These are phyloP conservation scores for Rhodophaea formosa DNA, from an alignment of 2,888 invertebrate species.

Conservation along the genomic window DNA sequence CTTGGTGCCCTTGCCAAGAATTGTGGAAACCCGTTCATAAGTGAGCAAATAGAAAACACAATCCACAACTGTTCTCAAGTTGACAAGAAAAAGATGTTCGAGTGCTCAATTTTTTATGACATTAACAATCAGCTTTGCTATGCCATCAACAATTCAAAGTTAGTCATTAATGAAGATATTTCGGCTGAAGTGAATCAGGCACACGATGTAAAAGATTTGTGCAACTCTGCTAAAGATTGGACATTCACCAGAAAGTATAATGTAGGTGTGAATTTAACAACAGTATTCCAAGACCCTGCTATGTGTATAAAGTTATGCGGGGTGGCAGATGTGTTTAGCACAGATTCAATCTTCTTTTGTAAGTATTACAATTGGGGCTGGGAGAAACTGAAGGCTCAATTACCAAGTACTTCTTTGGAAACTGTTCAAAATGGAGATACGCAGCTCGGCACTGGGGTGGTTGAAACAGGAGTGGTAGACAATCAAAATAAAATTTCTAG, in stretches of 20 bases:
- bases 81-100: constrained; percentile 44
- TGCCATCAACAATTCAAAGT: constrained; percentile 37
- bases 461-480: too few species aligned
- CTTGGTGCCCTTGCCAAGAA: constrained; percentile 40
- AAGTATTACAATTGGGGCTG: constrained; percentile 67
- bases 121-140: constrained; percentile 61
- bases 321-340: constrained; percentile 40
- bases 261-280: constrained; percentile 42
- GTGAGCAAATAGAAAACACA: constrained; percentile 44
- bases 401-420: neutral
- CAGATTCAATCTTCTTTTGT: constrained; percentile 58
- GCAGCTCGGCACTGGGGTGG: too few species aligned
- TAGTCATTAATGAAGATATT: constrained; percentile 42
- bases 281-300: constrained; percentile 39
- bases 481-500: neutral
- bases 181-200: constrained; percentile 39
- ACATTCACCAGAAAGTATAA: constrained; percentile 40
- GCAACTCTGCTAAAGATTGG: constrained; percentile 51
- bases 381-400: constrained; percentile 38
- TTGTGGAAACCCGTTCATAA: constrained; percentile 55
- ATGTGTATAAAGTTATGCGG: constrained; percentile 59
- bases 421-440: too few species aligned
- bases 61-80: constrained; percentile 45
- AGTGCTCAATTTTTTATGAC: constrained; percentile 67
- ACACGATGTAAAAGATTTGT: constrained; percentile 48